phyloP scores from a whole-genome alignment of 2,797 vertebrate genomes.

The Xiphophorus birchmanni region DNA sequence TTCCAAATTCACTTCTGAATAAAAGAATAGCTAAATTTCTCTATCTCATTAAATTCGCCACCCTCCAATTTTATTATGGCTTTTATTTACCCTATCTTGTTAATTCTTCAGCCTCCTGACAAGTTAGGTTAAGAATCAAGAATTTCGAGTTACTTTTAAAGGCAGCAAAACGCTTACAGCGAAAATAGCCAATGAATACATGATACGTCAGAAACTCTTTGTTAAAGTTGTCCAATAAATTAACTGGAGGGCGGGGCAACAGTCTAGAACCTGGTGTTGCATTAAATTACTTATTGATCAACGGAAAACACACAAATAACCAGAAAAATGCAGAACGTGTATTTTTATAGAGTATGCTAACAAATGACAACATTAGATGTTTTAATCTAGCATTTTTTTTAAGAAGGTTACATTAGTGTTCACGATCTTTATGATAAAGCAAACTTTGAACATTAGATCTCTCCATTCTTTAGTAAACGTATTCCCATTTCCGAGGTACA shows the following conservation, averaged over 20 bases:
- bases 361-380: not conserved
- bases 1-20: not conserved
- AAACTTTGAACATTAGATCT: not conserved
- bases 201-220: constrained; percentile 14
- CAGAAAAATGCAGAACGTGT: not conserved
- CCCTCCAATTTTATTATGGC: not conserved
- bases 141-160: not conserved
- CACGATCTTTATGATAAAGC: not conserved
- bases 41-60: not conserved
- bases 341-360: not conserved
- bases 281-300: not conserved
- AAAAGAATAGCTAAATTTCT: not conserved
- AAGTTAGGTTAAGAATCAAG: not conserved
- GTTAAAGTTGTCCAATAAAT: constrained; percentile 51
- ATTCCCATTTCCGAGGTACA: not conserved
- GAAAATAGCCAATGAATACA: constrained; percentile 48
- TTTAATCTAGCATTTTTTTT: not conserved
- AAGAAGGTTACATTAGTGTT: not conserved
- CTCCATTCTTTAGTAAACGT: not conserved
- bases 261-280: constrained; percentile 12
- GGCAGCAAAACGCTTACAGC: not conserved
- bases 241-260: constrained; percentile 37
- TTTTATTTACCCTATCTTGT: not conserved
- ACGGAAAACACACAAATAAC: not conserved
- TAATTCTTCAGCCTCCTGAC: not conserved